A percentile compares a stretch with the other conserved stretches of the same genome.
Conservation (phyloP, 2,888 invertebrate genomes). For the Ptilodon capucinus region DNA sequence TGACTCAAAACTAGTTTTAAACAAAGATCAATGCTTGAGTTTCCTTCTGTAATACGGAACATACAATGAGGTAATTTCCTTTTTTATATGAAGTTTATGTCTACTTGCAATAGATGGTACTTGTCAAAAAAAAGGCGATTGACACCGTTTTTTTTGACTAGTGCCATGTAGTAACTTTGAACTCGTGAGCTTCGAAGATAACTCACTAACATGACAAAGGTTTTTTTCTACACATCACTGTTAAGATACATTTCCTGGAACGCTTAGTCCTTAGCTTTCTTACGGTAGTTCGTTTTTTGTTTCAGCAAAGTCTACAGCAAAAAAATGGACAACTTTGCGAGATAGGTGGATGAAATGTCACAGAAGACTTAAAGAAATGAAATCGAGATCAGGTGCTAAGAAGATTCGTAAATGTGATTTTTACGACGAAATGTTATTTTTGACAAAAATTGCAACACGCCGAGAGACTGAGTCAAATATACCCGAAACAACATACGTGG, state of each 20-base stretch:
- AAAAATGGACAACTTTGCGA: slow-evolving; percentile 13
- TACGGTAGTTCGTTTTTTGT: slow-evolving; percentile 5
- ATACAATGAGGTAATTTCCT: slow-evolving; percentile 6
- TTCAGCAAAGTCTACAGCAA: slow-evolving; percentile 6
- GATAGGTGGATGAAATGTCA: slow-evolving; percentile 21
- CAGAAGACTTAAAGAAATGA: slow-evolving; percentile 16
- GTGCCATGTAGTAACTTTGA: too few species aligned
- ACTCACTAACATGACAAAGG: too few species aligned
- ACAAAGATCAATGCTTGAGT: too few species aligned
- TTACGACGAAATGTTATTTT: slow-evolving; percentile 7
- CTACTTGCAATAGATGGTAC: slow-evolving; percentile 7
- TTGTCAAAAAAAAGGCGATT: too few species aligned
- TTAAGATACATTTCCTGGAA: too few species aligned
- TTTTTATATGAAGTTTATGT: slow-evolving; percentile 7
- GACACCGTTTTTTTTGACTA: too few species aligned
- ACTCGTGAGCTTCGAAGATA: too few species aligned
- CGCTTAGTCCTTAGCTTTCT: too few species aligned
- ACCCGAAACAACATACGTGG: slow-evolving; percentile 1
- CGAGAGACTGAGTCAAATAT: slow-evolving; percentile 8
- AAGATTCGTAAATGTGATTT: slow-evolving; percentile 14
- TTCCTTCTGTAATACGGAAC: slow-evolving; percentile 3
- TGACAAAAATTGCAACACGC: slow-evolving; percentile 6
- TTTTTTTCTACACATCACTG: too few species aligned
- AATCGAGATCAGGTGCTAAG: slow-evolving; percentile 27
- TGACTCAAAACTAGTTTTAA: too few species aligned